Percentiles rank a stretch among this genome's conserved stretches.
Evolutionary conservation across 2,888 invertebrate genomes (phyloP).

Genomic region (Monopis laevigella): DNA sequence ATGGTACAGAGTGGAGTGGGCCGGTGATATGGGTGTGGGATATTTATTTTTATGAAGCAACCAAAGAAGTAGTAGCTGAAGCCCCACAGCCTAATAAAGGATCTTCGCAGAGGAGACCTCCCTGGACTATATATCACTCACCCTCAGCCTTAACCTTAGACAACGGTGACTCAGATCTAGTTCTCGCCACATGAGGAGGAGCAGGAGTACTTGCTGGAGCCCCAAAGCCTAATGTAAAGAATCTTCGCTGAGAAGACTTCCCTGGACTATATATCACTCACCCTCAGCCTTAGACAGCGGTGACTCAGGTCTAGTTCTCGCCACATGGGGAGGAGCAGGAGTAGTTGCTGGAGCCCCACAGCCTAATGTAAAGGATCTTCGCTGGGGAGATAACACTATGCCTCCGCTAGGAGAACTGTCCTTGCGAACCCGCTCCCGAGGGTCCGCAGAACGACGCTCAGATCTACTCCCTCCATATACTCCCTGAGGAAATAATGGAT

Average conservation of each 20-base stretch:
- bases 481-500: conserved; percentile 32
- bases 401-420: conserved; percentile 75
- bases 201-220: conserved; percentile 66
- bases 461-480: conserved; percentile 37
- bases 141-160: too few species aligned
- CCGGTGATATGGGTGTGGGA: too few species aligned
- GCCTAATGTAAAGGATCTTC: conserved; percentile 86
- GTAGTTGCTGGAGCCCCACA: conserved; percentile 77
- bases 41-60: too few species aligned
- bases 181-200: conserved; percentile 23
- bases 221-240: conserved; percentile 88
- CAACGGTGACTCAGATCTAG: conserved; percentile 29
- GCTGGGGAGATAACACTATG: conserved; percentile 86
- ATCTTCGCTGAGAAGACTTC: conserved; percentile 86
- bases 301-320: conserved; percentile 21
- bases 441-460: conserved; percentile 69
- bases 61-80: too few species aligned
- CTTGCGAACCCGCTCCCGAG: conserved; percentile 80
- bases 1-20: too few species aligned
- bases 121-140: too few species aligned
- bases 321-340: conserved; percentile 35
- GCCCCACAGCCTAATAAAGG: too few species aligned
- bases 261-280: too few species aligned
- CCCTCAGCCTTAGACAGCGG: conserved; percentile 32
- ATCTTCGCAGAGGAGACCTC: too few species aligned